A percentile compares a stretch with the other conserved stretches of the same genome.
Conservation (phyloP, 2,797 vertebrate species). For the Sebastes goodei region DNA sequence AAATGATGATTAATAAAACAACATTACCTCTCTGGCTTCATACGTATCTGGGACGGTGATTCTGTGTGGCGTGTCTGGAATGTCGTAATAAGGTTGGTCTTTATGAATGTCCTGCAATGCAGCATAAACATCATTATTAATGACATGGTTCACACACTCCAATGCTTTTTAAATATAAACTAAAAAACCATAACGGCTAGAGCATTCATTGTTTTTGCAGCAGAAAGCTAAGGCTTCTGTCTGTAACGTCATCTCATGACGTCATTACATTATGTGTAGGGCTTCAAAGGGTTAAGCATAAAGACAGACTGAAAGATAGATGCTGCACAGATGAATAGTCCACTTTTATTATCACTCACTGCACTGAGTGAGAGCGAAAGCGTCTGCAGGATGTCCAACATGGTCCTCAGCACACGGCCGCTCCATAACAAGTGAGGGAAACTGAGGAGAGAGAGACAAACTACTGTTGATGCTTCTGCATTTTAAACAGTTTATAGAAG, state of each 20-base stretch:
- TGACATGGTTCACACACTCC: too few species aligned
- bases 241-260: too few species aligned
- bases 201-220: too few species aligned
- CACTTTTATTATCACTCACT: slow-evolving; percentile 73
- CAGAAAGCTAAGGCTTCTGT: too few species aligned
- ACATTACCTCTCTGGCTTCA: slow-evolving; percentile 92
- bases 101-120: slow-evolving; percentile 92
- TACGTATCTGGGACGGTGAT: slow-evolving; percentile 94
- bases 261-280: too few species aligned
- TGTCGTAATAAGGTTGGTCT: slow-evolving; percentile 96
- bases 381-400: slow-evolving; percentile 96
- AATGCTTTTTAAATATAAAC: too few species aligned
- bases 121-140: too few species aligned
- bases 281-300: neutral
- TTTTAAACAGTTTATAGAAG: neutral
- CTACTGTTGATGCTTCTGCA: neutral
- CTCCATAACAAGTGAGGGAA: slow-evolving; percentile 97
- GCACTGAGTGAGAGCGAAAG: slow-evolving; percentile 93
- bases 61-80: slow-evolving; percentile 92
- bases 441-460: slow-evolving; percentile 64
- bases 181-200: too few species aligned
- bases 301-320: neutral
- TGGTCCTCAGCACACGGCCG: slow-evolving; percentile 93
- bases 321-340: neutral
- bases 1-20: neutral